Conservation (phyloP, 92 coral and sea anemone genomes). For the Heliopora coerulea region DNA sequence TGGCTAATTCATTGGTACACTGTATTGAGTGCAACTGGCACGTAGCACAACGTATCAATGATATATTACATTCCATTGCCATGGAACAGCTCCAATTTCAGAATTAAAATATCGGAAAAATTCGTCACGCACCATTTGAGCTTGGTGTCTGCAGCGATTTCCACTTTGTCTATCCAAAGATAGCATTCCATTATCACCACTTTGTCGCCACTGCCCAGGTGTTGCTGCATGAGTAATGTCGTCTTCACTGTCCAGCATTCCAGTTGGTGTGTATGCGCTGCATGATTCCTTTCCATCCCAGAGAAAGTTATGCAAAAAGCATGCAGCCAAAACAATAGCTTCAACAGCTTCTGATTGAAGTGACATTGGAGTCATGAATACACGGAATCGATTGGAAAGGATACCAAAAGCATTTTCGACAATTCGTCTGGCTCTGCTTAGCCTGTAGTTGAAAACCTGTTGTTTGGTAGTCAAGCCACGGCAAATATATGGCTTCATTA, state of each 20-base stretch:
- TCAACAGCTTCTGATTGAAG: slow-evolving; percentile 2
- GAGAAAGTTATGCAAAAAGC: slow-evolving; percentile 38
- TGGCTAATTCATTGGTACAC: background rate
- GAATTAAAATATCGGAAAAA: slow-evolving; percentile 37
- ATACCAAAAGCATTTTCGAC: slow-evolving; percentile 43
- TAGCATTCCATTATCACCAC: background rate
- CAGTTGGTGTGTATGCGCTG: slow-evolving; percentile 9
- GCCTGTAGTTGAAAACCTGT: slow-evolving; percentile 32
- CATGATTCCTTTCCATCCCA: background rate
- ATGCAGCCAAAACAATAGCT: slow-evolving; percentile 24
- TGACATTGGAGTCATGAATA: slow-evolving; percentile 20
- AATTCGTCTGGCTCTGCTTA: slow-evolving; percentile 25
- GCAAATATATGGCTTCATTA: slow-evolving; percentile 25
- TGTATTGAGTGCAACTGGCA: background rate
- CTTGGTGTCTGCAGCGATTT: slow-evolving; percentile 23
- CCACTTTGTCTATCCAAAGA: background rate
- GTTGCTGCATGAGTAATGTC: slow-evolving; percentile 10
- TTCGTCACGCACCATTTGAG: slow-evolving; percentile 12
- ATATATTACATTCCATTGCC: slow-evolving; percentile 24
- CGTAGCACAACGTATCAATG: background rate
- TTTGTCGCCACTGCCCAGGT: slow-evolving; percentile 33
- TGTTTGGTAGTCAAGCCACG: slow-evolving; percentile 19
- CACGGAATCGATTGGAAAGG: slow-evolving; percentile 15
- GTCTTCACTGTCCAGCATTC: slow-evolving; percentile 19
- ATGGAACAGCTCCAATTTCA: slow-evolving; percentile 15